Evolutionary conservation across 92 coral and sea anemone species (phyloP), one percentile per base, ranked within the genome.

Genomic region (Ricordea florida): DNA sequence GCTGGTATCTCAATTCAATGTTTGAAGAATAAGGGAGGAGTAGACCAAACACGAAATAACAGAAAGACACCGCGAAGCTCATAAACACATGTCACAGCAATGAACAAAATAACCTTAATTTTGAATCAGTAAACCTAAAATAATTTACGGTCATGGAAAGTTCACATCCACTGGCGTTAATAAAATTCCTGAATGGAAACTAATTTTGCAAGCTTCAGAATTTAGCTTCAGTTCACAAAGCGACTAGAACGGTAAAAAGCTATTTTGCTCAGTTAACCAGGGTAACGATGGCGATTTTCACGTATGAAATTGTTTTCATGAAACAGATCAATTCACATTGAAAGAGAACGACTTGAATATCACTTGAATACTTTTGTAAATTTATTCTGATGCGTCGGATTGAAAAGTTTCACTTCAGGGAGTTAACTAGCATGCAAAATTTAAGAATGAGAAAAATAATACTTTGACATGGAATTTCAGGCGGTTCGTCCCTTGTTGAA

Each of bases 401-500:
- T 16, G 22, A 51, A 53, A 18, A 4, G 4, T 51, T 67, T 67
- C 46, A 27, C 41, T 55, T 53, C 42, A 22, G 18, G 77, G 53
- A 53, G 25, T 35, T 9, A 36, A 38, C 52, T 3, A 35, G 4
- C 31, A 66, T 69, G 63, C 51, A 52, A 36, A 28, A 15, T 52
- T 69, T 49, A 48, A 48, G 60, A 48, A 47, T 23, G 18, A n/a
- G 47, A 33, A 35, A 4, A 51, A 49, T 49, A 10, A 10, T 7
- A 2, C 45, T 20, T 16, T 38, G 77, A 70, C 77, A 70, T 24
- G 8, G 42, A 70, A 49, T 70, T 65, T n/a, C 18, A 5, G 28
- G 40, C 53, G 64, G 77, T 28, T 40, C 31, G 65, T 27, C 51
- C 64, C 66, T 70, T 55, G 77, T 70, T 70, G 77, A 70, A 70